phyloP scores from a whole-genome alignment of 2,888 invertebrate species.

The Dorcus parallelipipedus region DNA sequence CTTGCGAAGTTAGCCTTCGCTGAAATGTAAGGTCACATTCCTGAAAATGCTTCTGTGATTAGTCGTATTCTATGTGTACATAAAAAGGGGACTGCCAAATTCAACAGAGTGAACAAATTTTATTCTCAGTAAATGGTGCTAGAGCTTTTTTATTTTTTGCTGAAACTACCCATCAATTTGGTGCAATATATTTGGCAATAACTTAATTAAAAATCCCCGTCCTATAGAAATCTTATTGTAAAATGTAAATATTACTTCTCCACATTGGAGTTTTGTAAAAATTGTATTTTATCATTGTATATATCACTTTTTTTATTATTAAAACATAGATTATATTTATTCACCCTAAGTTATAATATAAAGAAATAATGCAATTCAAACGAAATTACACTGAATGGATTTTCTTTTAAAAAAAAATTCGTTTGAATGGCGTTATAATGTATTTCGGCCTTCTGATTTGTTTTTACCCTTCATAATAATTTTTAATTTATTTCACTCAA shows the following conservation, averaged over 20 bases:
- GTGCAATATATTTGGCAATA: slow-evolving; percentile 27
- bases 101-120: too few species aligned
- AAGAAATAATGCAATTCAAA: too few species aligned
- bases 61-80: slow-evolving; percentile 3
- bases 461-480: too few species aligned
- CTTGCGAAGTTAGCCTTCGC: slow-evolving; percentile 47
- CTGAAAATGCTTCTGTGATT: slow-evolving; percentile 26
- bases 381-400: too few species aligned
- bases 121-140: neutral
- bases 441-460: too few species aligned
- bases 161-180: neutral
- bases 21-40: neutral
- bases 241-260: slow-evolving; percentile 28
- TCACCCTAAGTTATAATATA: neutral
- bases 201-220: slow-evolving; percentile 11
- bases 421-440: too few species aligned
- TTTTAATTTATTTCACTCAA: too few species aligned
- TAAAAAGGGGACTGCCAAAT: neutral
- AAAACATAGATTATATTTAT: slow-evolving; percentile 11
- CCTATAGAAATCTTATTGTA: neutral
- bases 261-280: slow-evolving; percentile 33
- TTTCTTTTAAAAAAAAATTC: too few species aligned
- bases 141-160: neutral
- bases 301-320: neutral
- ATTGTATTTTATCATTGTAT: slow-evolving; percentile 10